Evolutionary conservation across 1,140 invertebrate genomes (phyloP).

Genomic region (Tachypleus tridentatus): DNA sequence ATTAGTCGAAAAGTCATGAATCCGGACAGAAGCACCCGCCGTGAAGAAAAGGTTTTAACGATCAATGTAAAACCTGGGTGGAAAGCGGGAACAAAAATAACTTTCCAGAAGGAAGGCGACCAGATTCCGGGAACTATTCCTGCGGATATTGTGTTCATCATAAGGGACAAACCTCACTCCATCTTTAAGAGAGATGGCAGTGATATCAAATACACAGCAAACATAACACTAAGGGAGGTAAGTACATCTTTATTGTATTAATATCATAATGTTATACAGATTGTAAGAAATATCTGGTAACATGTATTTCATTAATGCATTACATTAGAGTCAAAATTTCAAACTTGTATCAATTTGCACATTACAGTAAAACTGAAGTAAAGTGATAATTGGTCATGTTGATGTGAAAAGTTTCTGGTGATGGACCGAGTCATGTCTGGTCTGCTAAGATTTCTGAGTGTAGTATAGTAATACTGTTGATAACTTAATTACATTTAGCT

Average conservation of each 20-base stretch:
- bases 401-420: too few species aligned
- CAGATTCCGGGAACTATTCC: slow-evolving; percentile 92
- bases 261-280: too few species aligned
- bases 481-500: too few species aligned
- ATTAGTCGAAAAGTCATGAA: slow-evolving; percentile 83
- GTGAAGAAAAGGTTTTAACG: slow-evolving; percentile 96
- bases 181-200: slow-evolving; percentile 89
- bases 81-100: slow-evolving; percentile 99
- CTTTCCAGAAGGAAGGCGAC: slow-evolving; percentile 97
- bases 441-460: too few species aligned
- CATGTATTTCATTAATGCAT: too few species aligned
- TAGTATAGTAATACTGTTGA: too few species aligned
- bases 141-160: slow-evolving; percentile 98
- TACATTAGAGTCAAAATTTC: too few species aligned
- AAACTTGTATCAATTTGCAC: too few species aligned
- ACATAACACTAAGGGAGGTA: slow-evolving; percentile 81
- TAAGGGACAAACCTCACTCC: slow-evolving; percentile 92
- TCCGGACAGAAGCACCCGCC: slow-evolving; percentile 58
- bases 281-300: too few species aligned
- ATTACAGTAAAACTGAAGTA: too few species aligned
- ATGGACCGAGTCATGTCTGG: too few species aligned
- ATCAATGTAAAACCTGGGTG: slow-evolving; percentile 98
- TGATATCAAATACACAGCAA: slow-evolving; percentile 84
- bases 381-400: too few species aligned
- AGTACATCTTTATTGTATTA: slow-evolving; percentile 26